Conservation (phyloP, 2,113 vertebrate species). For the Macrotus californicus region DNA sequence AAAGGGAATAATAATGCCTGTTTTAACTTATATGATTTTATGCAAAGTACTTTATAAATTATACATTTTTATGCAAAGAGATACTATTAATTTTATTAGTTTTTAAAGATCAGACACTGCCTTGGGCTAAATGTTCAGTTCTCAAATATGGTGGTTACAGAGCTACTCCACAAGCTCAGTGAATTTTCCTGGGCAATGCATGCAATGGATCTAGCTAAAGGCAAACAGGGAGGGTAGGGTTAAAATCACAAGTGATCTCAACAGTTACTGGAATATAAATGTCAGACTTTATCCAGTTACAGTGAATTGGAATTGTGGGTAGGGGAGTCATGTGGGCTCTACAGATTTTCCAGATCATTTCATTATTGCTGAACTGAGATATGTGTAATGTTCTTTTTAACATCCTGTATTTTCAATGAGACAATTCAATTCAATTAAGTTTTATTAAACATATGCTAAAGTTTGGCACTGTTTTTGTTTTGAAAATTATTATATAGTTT, state of each 20-base stretch:
- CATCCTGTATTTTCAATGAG: not conserved
- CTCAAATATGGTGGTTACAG: not conserved
- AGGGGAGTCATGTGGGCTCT: not conserved
- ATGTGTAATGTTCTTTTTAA: not conserved
- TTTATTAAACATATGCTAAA: not conserved
- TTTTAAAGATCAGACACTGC: not conserved
- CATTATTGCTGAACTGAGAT: not conserved
- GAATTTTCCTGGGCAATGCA: not conserved
- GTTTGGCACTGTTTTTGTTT: not conserved
- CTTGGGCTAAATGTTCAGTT: not conserved
- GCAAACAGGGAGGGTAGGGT: not conserved
- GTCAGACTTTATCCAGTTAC: not conserved
- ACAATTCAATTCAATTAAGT: not conserved
- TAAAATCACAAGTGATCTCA: not conserved
- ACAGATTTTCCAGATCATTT: not conserved
- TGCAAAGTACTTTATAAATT: not conserved
- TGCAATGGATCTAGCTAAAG: not conserved
- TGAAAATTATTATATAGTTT: constrained; percentile 9
- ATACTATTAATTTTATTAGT: not conserved
- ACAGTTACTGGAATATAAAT: not conserved
- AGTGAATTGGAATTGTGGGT: not conserved
- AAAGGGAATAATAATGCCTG: not conserved
- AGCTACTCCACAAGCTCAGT: not conserved
- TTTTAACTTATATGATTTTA: not conserved
- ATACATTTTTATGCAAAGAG: not conserved